Percentiles rank a stretch among this genome's conserved stretches.
These are phyloP conservation scores for Spilarctia lutea DNA, from an alignment of 2,888 invertebrate genomes.

Conservation along the genomic window DNA sequence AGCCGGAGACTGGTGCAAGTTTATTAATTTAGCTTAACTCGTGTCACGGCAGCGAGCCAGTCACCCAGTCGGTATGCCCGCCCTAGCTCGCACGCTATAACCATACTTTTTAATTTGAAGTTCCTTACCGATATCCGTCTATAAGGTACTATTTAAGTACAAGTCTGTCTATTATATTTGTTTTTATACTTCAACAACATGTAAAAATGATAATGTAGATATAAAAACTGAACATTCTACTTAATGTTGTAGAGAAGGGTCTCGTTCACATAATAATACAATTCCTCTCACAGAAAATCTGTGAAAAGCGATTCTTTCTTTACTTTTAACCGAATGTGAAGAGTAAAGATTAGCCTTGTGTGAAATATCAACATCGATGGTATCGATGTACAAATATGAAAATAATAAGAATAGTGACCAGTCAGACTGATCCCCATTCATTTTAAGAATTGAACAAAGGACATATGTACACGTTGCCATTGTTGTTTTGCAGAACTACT, in stretches of 20 bases:
- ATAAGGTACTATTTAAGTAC: not conserved
- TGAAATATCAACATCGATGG: too few species aligned
- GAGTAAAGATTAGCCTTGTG: too few species aligned
- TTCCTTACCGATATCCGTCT: slow-evolving; percentile 42
- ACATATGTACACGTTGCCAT: not conserved
- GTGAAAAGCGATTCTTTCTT: too few species aligned
- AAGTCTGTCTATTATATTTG: not conserved
- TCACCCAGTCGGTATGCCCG: slow-evolving; percentile 40
- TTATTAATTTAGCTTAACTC: slow-evolving; percentile 86
- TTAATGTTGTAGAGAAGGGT: not conserved
- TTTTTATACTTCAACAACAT: not conserved
- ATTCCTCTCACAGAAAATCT: not conserved
- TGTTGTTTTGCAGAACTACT: not conserved
- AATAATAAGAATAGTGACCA: too few species aligned
- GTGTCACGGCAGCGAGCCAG: slow-evolving; percentile 72
- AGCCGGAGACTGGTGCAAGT: slow-evolving; percentile 83
- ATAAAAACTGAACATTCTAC: not conserved
- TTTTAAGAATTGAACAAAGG: too few species aligned
- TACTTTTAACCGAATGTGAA: too few species aligned
- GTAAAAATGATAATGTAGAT: not conserved
- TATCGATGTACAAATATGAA: too few species aligned
- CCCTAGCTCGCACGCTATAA: slow-evolving; percentile 61
- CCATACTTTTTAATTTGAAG: slow-evolving; percentile 72
- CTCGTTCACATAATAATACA: not conserved
- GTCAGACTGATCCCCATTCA: too few species aligned